Percentiles rank a stretch among this genome's conserved stretches.
Evolutionary conservation across 2,113 vertebrate species (phyloP).

Genomic region (Sterna hirundo): DNA sequence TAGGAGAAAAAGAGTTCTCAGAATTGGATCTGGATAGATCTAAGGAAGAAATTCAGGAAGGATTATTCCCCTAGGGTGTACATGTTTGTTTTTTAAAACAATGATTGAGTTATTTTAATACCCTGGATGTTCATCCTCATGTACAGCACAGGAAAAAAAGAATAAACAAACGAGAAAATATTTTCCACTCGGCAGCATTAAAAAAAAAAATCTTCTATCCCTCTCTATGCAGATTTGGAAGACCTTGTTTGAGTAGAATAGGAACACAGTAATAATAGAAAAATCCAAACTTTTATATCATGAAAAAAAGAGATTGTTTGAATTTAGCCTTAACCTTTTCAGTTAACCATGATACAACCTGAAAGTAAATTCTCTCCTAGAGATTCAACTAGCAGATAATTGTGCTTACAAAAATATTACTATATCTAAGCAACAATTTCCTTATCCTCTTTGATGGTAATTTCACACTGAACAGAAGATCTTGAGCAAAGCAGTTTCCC

Average conservation of each 20-base stretch:
- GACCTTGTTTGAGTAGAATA: not conserved
- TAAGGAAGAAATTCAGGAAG: slow-evolving; percentile 61
- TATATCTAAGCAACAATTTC: not conserved
- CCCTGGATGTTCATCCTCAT: slow-evolving; percentile 42
- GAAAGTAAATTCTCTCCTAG: not conserved
- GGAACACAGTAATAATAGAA: not conserved
- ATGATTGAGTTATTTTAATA: slow-evolving; percentile 67
- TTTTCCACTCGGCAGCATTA: slow-evolving; percentile 25
- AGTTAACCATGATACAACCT: not conserved
- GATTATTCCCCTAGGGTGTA: slow-evolving; percentile 49
- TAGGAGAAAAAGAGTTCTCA: slow-evolving; percentile 2
- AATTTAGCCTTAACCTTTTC: not conserved
- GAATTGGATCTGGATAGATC: slow-evolving; percentile 14
- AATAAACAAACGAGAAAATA: slow-evolving; percentile 53
- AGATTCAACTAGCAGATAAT: not conserved
- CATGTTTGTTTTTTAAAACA: slow-evolving; percentile 62
- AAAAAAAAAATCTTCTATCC: not conserved
- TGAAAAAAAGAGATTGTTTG: not conserved
- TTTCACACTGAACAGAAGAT: not conserved
- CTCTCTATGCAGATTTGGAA: not conserved
- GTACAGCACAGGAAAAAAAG: slow-evolving; percentile 40
- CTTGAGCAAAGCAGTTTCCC: not conserved
- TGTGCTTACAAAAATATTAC: not conserved
- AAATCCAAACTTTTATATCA: not conserved
- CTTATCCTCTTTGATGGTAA: not conserved